Percentiles rank a stretch among this genome's conserved stretches.
phyloP scores from a whole-genome alignment of 2,888 invertebrate species.

The Seladonia tumulorum region DNA sequence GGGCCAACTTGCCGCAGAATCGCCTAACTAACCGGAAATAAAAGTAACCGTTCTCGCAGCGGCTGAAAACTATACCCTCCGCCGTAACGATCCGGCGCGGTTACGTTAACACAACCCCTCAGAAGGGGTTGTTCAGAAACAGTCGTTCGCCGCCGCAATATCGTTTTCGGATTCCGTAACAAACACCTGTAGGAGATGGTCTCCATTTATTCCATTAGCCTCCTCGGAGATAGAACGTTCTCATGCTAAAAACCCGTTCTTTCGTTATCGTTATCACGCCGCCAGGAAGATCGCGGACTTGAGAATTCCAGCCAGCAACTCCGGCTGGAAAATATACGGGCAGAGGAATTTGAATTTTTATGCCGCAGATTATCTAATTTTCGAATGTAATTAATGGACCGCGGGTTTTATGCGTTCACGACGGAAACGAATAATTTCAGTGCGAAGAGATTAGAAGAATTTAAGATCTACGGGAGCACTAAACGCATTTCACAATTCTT shows the following conservation, averaged over 20 bases:
- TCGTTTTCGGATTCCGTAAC: conserved; percentile 12
- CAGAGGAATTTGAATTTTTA: neutral
- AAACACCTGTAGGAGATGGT: neutral
- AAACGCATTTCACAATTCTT: neutral
- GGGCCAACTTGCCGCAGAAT: conserved; percentile 38
- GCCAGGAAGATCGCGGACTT: neutral
- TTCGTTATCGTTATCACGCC: neutral
- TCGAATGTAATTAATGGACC: neutral
- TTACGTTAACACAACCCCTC: neutral
- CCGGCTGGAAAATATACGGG: neutral
- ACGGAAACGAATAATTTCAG: neutral
- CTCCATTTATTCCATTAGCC: conserved; percentile 6
- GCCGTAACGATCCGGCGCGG: neutral
- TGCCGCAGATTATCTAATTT: neutral
- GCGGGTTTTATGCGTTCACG: neutral
- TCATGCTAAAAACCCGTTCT: neutral
- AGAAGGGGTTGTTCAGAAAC: too few relatives aligned
- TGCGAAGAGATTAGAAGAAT: too few relatives aligned
- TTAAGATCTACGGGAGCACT: too few relatives aligned
- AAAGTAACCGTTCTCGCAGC: conserved; percentile 30
- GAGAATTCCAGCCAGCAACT: neutral
- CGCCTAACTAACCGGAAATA: conserved; percentile 61
- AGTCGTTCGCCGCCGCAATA: neutral
- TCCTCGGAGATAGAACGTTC: neutral
- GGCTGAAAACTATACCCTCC: neutral